Base-by-base conservation (phyloP, 2,797 vertebrate genomes). In the Crenuchus spilurus region DNA sequence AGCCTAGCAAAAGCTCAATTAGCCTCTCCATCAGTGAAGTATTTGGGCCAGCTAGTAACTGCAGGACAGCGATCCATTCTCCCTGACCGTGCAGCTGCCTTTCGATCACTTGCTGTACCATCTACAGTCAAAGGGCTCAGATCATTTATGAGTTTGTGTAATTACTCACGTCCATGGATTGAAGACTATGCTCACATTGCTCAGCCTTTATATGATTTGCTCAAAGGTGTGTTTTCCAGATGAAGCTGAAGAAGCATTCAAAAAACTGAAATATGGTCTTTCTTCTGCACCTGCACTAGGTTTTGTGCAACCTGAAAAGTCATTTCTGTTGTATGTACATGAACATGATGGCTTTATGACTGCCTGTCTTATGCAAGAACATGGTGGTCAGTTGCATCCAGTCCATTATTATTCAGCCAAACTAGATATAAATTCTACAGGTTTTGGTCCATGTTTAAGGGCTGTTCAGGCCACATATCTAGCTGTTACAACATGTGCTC, bases 401-500 rank as follows among this genome's bases (percentile, higher is more conserved):
- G 18, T 49, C 3, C 9, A n/a, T 49, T 49, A 49, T 20, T 49
- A 6, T 5, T 49, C 16, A 18, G 22, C 22, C 11, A 61, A 61
- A 0, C 0, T 41, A 57, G 5, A 48, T 20, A 70, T 14, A 46
- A 39, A 18, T 2, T n/a, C 39, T 20, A 51, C 57, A 14, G 28
- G 37, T 16, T 57, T 60, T 52, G 67, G 28, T 2, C 39, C 52
- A 70, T 70, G 54, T 68, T 49, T 55, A 11, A 68, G 22, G 41
- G 49, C 65, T 3, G 65, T 68, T 7, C 65, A 54, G 10, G 65
- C 48, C 41, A 20, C 37, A 13, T 13, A 69, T 35, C 22, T 42
- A 55, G 35, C 24, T 3, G 18, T n/a, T n/a, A n/a, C n/a, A n/a
- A n/a, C n/a, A n/a, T n/a, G n/a, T n/a, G n/a, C n/a, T n/a, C n/a